These are phyloP conservation scores for Drosophila monieri DNA, from an alignment of 2,888 invertebrate genomes.

Conservation along the genomic window DNA sequence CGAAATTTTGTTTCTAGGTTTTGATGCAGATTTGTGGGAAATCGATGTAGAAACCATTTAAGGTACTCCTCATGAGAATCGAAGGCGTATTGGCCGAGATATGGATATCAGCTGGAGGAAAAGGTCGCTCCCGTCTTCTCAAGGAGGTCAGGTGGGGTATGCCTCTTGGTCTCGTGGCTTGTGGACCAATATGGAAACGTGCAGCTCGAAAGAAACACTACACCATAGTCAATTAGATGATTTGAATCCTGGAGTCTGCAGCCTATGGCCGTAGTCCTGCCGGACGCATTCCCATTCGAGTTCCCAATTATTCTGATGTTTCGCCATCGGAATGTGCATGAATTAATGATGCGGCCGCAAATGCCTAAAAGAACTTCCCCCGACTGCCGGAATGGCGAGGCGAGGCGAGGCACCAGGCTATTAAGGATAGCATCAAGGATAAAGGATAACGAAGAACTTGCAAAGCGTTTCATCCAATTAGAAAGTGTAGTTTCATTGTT, in stretches of 20 bases:
- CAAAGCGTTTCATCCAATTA: constrained; percentile 79
- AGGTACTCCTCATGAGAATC: neutral
- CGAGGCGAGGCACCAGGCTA: constrained; percentile 10
- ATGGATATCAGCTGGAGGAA: too few species aligned
- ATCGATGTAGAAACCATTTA: neutral
- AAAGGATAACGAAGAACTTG: constrained; percentile 69
- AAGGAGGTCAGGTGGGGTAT: too few species aligned
- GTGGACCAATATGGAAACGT: too few species aligned
- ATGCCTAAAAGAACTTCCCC: neutral
- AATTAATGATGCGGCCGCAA: constrained; percentile 3
- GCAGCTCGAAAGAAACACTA: too few species aligned
- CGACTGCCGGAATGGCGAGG: neutral
- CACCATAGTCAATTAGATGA: neutral
- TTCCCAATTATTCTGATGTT: constrained; percentile 1
- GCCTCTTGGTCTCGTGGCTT: too few species aligned
- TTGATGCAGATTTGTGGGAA: neutral
- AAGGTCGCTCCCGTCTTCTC: too few species aligned
- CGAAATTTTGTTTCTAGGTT: too few species aligned
- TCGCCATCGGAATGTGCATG: constrained; percentile 1
- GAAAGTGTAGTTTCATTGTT: constrained; percentile 79
- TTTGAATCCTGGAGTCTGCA: neutral
- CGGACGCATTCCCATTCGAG: neutral
- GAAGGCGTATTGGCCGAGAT: neutral
- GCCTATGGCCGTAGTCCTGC: neutral
- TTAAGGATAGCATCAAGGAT: constrained; percentile 50